Conservation (phyloP, 2,797 vertebrate genomes). For the Hydrocynus forskahlii region DNA sequence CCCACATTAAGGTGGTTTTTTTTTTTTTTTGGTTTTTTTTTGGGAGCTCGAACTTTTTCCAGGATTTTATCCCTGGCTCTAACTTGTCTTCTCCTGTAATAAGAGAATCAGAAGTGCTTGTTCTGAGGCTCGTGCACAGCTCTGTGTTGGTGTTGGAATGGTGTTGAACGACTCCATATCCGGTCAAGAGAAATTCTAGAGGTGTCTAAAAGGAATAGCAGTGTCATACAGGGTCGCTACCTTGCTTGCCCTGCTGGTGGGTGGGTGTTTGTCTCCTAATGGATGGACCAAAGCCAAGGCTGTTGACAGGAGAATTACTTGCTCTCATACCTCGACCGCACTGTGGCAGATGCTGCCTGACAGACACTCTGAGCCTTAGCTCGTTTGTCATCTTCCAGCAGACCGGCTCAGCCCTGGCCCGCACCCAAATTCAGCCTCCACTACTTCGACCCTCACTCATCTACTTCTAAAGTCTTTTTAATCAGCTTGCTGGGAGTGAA, state of each 20-base stretch:
- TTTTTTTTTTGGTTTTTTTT: too few species aligned
- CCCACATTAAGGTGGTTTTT: not conserved
- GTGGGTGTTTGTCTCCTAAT: slow-evolving; percentile 44
- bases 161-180: not conserved
- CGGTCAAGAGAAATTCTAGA: not conserved
- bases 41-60: not conserved
- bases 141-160: not conserved
- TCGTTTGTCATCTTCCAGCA: slow-evolving; percentile 76
- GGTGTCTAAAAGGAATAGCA: not conserved
- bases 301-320: slow-evolving; percentile 81
- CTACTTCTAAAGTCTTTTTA: slow-evolving; percentile 17
- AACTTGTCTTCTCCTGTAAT: not conserved
- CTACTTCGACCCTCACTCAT: slow-evolving; percentile 43
- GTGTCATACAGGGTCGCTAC: slow-evolving; percentile 1
- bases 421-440: slow-evolving; percentile 35
- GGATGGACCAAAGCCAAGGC: slow-evolving; percentile 56
- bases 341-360: slow-evolving; percentile 76
- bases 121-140: too few species aligned
- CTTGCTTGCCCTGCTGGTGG: slow-evolving; percentile 1
- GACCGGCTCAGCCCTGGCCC: slow-evolving; percentile 54
- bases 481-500: not conserved
- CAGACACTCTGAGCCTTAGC: slow-evolving; percentile 68
- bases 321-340: slow-evolving; percentile 76
- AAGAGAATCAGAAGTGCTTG: too few species aligned
- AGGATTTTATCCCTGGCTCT: not conserved